Percentiles rank a stretch among this genome's conserved stretches.
These are phyloP conservation scores for Diacarnus erythraeanus DNA, from an alignment of 37 sponge, comb jelly and placozoan species.

Conservation along the genomic window DNA sequence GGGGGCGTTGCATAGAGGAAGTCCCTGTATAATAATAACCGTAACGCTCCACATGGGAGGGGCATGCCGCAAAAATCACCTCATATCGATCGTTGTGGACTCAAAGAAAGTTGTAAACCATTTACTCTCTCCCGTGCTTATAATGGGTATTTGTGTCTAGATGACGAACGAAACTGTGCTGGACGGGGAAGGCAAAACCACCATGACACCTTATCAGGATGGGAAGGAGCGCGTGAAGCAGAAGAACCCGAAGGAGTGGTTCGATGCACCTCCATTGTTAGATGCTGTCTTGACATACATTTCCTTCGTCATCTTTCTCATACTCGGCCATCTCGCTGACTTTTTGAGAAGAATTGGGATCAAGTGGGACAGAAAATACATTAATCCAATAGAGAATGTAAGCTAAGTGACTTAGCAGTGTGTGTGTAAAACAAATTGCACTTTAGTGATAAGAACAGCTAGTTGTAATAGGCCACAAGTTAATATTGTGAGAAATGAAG, in stretches of 20 bases:
- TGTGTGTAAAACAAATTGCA: too few relatives aligned
- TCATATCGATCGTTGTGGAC: neutral
- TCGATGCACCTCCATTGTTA: slow-evolving; percentile 52
- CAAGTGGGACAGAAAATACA: slow-evolving; percentile 13
- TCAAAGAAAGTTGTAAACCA: too few relatives aligned
- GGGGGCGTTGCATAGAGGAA: neutral
- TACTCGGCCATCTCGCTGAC: slow-evolving; percentile 74
- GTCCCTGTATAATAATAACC: neutral
- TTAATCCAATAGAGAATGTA: too few relatives aligned
- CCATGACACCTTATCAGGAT: neutral
- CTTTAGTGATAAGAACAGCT: too few relatives aligned
- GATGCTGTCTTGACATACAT: slow-evolving; percentile 76
- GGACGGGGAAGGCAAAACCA: neutral
- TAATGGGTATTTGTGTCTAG: too few relatives aligned
- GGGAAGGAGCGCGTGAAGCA: neutral
- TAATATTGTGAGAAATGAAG: too few relatives aligned
- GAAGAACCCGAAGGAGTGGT: slow-evolving; percentile 36
- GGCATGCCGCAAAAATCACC: neutral
- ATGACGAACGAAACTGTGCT: too few relatives aligned
- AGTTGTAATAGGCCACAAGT: too few relatives aligned
- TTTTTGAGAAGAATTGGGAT: slow-evolving; percentile 57
- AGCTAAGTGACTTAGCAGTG: too few relatives aligned
- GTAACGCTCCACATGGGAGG: neutral
- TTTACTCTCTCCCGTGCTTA: too few relatives aligned
- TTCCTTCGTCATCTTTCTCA: slow-evolving; percentile 54